phyloP scores from a whole-genome alignment of 2,797 vertebrate genomes.

The Erethizon dorsatum region DNA sequence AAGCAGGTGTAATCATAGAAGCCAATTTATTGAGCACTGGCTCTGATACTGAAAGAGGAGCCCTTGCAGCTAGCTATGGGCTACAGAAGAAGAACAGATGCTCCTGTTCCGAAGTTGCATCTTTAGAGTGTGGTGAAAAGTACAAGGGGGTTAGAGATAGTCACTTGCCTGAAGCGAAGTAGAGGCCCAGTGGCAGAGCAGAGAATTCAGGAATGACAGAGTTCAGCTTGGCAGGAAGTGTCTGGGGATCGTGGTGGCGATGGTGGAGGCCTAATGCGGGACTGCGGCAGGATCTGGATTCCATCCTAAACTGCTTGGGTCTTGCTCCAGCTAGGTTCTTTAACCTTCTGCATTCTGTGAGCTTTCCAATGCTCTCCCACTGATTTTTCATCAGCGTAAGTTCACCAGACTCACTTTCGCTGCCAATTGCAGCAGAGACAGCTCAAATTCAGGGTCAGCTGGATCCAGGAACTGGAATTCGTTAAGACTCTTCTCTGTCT shows the following conservation, averaged over 20 bases:
- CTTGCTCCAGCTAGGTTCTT: background rate
- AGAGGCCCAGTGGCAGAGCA: background rate
- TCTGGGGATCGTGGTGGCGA: background rate
- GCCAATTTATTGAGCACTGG: background rate
- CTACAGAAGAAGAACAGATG: background rate
- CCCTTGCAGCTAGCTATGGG: background rate
- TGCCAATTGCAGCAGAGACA: background rate
- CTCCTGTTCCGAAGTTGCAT: background rate
- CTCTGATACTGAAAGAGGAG: background rate
- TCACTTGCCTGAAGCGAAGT: background rate
- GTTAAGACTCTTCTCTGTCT: background rate
- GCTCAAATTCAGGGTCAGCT: background rate
- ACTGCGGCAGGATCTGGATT: background rate
- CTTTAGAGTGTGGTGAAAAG: background rate
- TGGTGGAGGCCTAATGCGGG: background rate
- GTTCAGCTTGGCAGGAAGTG: background rate
- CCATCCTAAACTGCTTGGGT: background rate
- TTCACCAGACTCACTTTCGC: background rate
- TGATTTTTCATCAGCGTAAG: background rate
- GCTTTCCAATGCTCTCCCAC: background rate
- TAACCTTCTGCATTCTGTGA: background rate
- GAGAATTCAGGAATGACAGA: background rate
- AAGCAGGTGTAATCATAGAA: background rate
- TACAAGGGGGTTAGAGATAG: background rate
- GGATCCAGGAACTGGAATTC: background rate